Conservation (phyloP, 2,888 invertebrate genomes). For the Hemicrepidius hirtus region DNA sequence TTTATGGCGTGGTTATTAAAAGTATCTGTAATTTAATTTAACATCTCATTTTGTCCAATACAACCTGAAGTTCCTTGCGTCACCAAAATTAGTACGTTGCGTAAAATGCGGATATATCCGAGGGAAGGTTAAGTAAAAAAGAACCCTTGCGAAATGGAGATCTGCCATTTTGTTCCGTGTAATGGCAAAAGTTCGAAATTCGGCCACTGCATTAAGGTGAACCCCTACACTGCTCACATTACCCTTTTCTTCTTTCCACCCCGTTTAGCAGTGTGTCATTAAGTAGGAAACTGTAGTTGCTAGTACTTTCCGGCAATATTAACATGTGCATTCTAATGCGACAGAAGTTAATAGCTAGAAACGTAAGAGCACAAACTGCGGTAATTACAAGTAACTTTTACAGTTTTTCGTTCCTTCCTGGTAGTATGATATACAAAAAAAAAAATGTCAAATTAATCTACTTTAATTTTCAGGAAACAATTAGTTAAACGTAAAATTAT, state of each 20-base stretch:
- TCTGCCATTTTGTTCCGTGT: constrained; percentile 14
- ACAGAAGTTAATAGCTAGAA: neutral
- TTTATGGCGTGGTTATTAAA: constrained; percentile 17
- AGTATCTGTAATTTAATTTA: neutral
- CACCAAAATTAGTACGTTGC: neutral
- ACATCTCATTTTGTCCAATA: constrained; percentile 6
- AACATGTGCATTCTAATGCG: constrained; percentile 24
- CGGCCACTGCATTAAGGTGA: constrained; percentile 31
- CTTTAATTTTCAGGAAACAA: too few species aligned
- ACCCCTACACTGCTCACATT: constrained; percentile 21
- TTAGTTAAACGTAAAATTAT: too few species aligned
- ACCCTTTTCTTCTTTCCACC: constrained; percentile 37
- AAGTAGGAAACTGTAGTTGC: constrained; percentile 25
- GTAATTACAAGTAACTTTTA: too few species aligned
- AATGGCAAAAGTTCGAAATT: constrained; percentile 36
- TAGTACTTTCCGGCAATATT: constrained; percentile 15
- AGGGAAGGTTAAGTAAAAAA: constrained; percentile 13
- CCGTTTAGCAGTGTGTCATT: constrained; percentile 27
- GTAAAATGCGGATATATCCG: neutral
- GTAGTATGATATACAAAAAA: too few species aligned
- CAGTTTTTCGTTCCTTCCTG: too few species aligned
- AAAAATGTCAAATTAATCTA: too few species aligned
- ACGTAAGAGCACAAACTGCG: too few species aligned
- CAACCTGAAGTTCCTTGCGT: neutral
- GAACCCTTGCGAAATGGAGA: constrained; percentile 15